Base-by-base conservation (phyloP, 1,140 invertebrate genomes). In the Drosophila guanche region DNA sequence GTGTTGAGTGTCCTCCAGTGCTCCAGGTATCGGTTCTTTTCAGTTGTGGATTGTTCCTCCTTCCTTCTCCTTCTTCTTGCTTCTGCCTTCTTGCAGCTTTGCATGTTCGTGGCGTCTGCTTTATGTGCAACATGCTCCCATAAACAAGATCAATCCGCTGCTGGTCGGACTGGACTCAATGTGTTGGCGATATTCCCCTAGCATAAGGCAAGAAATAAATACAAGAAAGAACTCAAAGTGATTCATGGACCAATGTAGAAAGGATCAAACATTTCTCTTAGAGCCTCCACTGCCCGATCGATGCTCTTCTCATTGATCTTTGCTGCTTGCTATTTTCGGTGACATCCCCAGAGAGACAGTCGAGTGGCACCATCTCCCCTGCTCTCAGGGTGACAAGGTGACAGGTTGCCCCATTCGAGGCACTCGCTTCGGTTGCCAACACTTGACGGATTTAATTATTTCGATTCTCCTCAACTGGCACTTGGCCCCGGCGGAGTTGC, bases 361-460 rank as follows among this genome's bases (percentile, higher is more conserved):
- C 3, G 2, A 23, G 16, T 65, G 53, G 6, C 5, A 0, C 12
- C 69, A 74, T 65, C 70, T 27, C 3, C 33, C 63, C 20, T 37
- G 12, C 33, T 51, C 7, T 7, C 8, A 16, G 59, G 70, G 58
- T 74, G 70, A 74, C 8, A 16, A 53, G 70, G 58, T 74, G 70
- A 74, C 70, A 74, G 70, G 70, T 74, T 73, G 70, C 68, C 58
- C 68, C 58, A 63, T 63, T 73, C 52, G 59, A 63, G 43, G 59
- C 55, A 55, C 45, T 51, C 47, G 69, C 59, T 55, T 63, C 46
- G 69, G 69, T 84, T 84, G 79, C 76, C 89, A 90, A 90, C 89
- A 90, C 89, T 90, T 90, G 89, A 90, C 89, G 88, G 81, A 90
- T 90, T 90, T 90, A 90, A 90, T 90, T 90, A 90, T 90, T 90